Percentiles rank a stretch among this genome's conserved stretches.
phyloP scores from a whole-genome alignment of 2,888 invertebrate species.

The Pyrgus malvae region DNA sequence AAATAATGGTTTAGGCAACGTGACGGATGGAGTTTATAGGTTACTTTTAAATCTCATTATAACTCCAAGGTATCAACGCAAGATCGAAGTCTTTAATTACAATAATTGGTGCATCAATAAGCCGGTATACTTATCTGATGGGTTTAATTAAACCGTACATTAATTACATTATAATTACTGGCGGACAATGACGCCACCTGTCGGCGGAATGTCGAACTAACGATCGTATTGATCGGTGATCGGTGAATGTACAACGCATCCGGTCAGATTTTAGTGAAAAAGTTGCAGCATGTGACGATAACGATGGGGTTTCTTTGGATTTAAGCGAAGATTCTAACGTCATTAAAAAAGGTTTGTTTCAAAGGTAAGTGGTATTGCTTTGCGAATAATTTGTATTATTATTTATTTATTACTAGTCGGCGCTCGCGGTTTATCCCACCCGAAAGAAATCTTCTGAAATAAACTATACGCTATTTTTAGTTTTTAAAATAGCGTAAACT shows the following conservation, averaged over 20 bases:
- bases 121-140: conserved; percentile 64
- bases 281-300: background rate
- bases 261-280: conserved; percentile 28
- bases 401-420: too few species aligned
- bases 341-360: too few species aligned
- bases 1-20: background rate
- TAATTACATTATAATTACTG: conserved; percentile 77
- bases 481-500: too few species aligned
- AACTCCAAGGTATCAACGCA: conserved; percentile 38
- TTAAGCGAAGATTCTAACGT: background rate
- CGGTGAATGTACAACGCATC: conserved; percentile 29
- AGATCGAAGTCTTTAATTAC: conserved; percentile 50
- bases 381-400: too few species aligned
- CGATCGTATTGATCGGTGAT: conserved; percentile 48
- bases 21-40: background rate
- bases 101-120: conserved; percentile 72
- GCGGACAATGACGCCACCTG: conserved; percentile 70
- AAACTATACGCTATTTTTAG: too few species aligned
- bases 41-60: conserved; percentile 35
- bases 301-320: background rate
- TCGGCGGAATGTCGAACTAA: conserved; percentile 63
- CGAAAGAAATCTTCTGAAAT: too few species aligned
- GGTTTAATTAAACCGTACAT: conserved; percentile 68
- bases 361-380: too few species aligned
- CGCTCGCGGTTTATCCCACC: too few species aligned